Evolutionary conservation across 2,888 invertebrate species (phyloP), one percentile per base, ranked within the genome.

Genomic region (Pegoplata infirma): DNA sequence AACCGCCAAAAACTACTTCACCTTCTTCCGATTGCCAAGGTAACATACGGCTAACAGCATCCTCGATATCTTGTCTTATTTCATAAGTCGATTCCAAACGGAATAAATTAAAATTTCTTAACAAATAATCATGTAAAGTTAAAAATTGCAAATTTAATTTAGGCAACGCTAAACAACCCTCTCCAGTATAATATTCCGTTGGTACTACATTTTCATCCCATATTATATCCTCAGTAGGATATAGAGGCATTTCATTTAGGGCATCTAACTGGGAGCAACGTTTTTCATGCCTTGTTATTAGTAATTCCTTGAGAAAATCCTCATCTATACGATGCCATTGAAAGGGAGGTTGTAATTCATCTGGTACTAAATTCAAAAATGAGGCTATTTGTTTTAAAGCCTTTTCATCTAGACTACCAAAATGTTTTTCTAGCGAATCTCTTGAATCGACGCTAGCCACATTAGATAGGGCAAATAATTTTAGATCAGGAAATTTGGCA

Each of bases 121-220:
- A 90, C 68, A 99, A 91, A 89, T 99, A 99, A 91, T 99, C 99
- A 89, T 99, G 99, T 5, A 99, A 91, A 0, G 99, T 99, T 10
- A 99, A 91, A 89, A 99, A 99, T 90, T 99, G 99, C 5, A 99
- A 91, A 90, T 99, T 99, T 3, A 99, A 91, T 89, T 99, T 99
- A 0, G 99, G 99, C 80, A 99, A 91, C 0, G 99, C 99, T 32
- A 99, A 91, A 84, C 97, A 97, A 17, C 95, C 97, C 89, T 99
- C 98, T 0, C 98, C 98, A 47, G 97, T 96, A 90, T 96, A 99
- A 88, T 98, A 98, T 85, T 99, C 98, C 0, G 97, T 96, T 0
- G 99, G 99, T 0, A 99, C 99, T 49, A 99, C 94, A 87, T 99
- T 98, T 89, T 99, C 98, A 89, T 99, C 97, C 99, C 99, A 99